Conservation (phyloP, 2,797 vertebrate genomes). For the Phrynocephalus forsythii region DNA sequence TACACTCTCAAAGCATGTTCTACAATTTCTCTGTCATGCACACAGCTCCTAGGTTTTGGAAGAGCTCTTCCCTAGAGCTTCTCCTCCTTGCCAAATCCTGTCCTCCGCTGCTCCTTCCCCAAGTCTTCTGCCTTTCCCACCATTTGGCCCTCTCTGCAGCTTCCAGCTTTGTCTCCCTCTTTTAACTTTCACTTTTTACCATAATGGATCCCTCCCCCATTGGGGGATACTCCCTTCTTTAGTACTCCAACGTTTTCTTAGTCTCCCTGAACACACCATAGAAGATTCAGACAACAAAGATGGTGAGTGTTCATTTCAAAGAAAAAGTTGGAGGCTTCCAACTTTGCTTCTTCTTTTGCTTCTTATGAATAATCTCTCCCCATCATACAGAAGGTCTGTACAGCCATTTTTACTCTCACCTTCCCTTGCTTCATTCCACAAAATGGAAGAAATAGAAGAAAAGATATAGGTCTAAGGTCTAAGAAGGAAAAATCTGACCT, state of each 20-base stretch:
- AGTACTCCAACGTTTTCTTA: neutral
- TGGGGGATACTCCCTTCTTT: neutral
- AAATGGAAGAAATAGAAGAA: neutral
- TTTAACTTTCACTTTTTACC: neutral
- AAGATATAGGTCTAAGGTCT: neutral
- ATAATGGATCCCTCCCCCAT: neutral
- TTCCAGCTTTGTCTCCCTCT: neutral
- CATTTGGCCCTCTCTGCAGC: neutral
- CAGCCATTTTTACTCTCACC: neutral
- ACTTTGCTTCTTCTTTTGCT: neutral
- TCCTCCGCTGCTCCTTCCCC: neutral
- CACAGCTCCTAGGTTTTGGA: neutral
- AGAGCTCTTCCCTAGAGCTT: neutral
- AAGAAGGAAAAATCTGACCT: neutral
- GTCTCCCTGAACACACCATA: too few relatives aligned
- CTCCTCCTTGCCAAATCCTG: neutral
- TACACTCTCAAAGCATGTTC: neutral
- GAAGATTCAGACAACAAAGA: neutral
- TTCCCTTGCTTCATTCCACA: conserved; percentile 7
- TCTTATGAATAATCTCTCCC: neutral
- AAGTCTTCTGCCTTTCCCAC: neutral
- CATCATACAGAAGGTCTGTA: neutral
- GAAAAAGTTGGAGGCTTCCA: too few relatives aligned
- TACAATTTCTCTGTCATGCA: neutral
- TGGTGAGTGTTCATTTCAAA: neutral